Evolutionary conservation across 2,888 invertebrate genomes (phyloP), one percentile per base, ranked within the genome.

Genomic region (Copidosoma aretas): DNA sequence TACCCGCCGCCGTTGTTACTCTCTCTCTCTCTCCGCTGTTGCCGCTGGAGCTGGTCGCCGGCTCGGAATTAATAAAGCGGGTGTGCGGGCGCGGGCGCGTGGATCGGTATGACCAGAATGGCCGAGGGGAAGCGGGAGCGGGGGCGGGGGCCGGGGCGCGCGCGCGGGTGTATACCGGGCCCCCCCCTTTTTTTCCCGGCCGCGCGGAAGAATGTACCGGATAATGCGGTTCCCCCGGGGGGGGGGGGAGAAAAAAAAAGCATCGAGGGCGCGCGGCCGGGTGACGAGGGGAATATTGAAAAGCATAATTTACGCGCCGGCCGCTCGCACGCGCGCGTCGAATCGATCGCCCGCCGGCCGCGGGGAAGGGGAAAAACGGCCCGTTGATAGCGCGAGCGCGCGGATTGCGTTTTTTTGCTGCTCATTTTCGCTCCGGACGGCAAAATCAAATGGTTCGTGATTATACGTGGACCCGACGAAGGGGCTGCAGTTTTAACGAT

Each of bases 31-130:
- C 41, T 46, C 51, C 66, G 62, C 68, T 60, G 61, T 62, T 61
- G 59, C 64, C 72, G 64, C 74, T 49, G 51, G 64, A 41, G 46
- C 58, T 60, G 32, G 46, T 63, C 67, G 17, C 12, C 51, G 53
- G 14, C 52, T 61, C 62, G 65, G 73, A 79, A 78, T 79, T 78
- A 76, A 78, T 78, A 78, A 63, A 56, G 51, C 75, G 63, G 66
- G 12, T 15, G 64, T 68, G 32, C 8, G 32, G 3, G 32, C 32
- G 32, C 8, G 32, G 4, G 8, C 32, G 32, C 71, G 74, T 71
- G 73, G 77, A 74, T 72, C 72, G 77, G 78, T 77, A 78, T 78
- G 75, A 77, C 77, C 77, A 76, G 77, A 77, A 78, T 73, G 71
- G 70, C 68, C 67, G 60, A 32, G 63, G 54, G 74, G 71, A 73